Percentiles rank a stretch among this genome's conserved stretches.
Evolutionary conservation across 2,888 invertebrate species (phyloP).

Genomic region (Mimachlamys varia): DNA sequence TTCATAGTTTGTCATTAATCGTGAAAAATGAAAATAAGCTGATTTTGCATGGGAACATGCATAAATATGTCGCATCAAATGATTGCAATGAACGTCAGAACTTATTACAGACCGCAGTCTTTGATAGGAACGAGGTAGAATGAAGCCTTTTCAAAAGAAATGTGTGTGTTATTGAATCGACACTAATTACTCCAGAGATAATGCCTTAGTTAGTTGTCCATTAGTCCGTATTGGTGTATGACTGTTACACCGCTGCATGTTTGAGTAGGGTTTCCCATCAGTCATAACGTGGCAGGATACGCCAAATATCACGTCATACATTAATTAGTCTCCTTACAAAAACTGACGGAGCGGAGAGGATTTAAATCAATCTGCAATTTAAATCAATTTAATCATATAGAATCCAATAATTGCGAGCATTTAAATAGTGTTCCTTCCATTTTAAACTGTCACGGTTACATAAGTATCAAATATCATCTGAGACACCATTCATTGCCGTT

Average conservation of each 20-base stretch:
- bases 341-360: neutral
- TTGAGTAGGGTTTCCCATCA: neutral
- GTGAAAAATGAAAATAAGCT: neutral
- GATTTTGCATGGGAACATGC: neutral
- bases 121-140: neutral
- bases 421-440: neutral
- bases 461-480: too few species aligned
- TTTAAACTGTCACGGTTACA: neutral
- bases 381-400: neutral
- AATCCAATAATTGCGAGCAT: neutral
- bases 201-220: neutral
- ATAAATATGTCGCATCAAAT: neutral
- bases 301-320: neutral
- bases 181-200: neutral
- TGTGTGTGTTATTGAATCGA: neutral
- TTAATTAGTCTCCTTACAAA: neutral
- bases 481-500: too few species aligned
- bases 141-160: neutral
- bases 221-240: neutral
- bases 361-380: conserved; percentile 2
- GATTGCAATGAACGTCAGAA: neutral
- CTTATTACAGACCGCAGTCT: neutral
- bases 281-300: neutral
- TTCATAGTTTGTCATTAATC: neutral
- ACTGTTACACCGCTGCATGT: neutral